Evolutionary conservation across 2,888 invertebrate species (phyloP).

Genomic region (Panopea generosa): DNA sequence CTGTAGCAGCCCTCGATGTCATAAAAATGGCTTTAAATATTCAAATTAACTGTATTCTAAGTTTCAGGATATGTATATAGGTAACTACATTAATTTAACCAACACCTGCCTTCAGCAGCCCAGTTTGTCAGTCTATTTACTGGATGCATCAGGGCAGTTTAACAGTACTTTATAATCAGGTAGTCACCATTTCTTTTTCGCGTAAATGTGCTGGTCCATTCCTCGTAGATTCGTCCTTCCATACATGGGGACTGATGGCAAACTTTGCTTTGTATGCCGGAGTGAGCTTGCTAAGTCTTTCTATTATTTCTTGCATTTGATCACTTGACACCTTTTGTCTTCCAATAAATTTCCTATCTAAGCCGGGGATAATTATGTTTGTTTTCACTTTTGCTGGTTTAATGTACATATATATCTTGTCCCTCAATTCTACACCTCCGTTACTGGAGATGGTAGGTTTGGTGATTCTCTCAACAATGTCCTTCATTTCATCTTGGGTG

Average conservation of each 20-base stretch:
- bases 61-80: no score
- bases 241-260: constrained; percentile 73
- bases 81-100: no score
- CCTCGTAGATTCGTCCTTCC: constrained; percentile 68
- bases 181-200: constrained; percentile 34
- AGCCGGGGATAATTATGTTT: constrained; percentile 73
- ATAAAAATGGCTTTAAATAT: no score
- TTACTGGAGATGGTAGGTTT: constrained; percentile 72
- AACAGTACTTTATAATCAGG: constrained; percentile 7
- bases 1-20: no score
- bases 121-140: no score
- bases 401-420: constrained; percentile 74
- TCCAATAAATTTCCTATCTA: constrained; percentile 73
- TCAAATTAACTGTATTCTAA: no score
- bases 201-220: constrained; percentile 68
- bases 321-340: constrained; percentile 63
- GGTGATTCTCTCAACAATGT: constrained; percentile 74
- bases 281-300: constrained; percentile 74
- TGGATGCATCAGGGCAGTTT: no score
- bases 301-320: constrained; percentile 73
- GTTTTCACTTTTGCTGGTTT: constrained; percentile 72
- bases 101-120: no score
- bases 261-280: constrained; percentile 76
- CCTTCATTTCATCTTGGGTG: constrained; percentile 63
- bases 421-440: constrained; percentile 65